Percentiles rank a stretch among this genome's conserved stretches.
These are phyloP conservation scores for Pelochelys cantorii DNA, from an alignment of 2,797 vertebrate genomes.

Conservation along the genomic window DNA sequence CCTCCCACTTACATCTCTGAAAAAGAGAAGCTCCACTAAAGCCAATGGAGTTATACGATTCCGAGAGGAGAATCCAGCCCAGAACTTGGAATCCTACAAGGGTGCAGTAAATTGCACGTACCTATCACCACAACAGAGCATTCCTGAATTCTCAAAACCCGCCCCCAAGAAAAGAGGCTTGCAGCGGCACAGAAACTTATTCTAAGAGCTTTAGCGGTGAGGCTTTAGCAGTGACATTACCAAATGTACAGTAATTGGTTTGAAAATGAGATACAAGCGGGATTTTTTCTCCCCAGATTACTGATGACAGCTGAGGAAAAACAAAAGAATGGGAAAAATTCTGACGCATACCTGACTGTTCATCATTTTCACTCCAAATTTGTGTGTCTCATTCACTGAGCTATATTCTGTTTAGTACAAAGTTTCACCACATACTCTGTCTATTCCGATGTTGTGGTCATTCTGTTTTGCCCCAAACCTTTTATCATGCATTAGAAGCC, in stretches of 20 bases:
- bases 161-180: neutral
- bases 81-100: neutral
- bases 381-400: slow-evolving; percentile 7
- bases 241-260: slow-evolving; percentile 20
- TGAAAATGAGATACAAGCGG: slow-evolving; percentile 62
- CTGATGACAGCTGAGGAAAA: slow-evolving; percentile 8
- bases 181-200: neutral
- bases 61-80: neutral
- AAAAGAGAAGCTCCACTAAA: neutral
- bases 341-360: slow-evolving; percentile 36
- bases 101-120: rapidly evolving
- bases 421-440: neutral
- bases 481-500: neutral
- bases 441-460: neutral
- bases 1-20: neutral
- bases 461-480: neutral
- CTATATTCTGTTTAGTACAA: slow-evolving; percentile 17
- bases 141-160: neutral
- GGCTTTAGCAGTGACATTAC: neutral
- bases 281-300: slow-evolving; percentile 47
- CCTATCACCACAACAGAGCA: neutral
- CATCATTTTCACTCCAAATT: slow-evolving; percentile 34
- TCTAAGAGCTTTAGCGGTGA: neutral
- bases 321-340: slow-evolving; percentile 20
- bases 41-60: neutral